Evolutionary conservation across 1,140 invertebrate species (phyloP), one percentile per base, ranked within the genome.

Genomic region (Drosophila triauraria): DNA sequence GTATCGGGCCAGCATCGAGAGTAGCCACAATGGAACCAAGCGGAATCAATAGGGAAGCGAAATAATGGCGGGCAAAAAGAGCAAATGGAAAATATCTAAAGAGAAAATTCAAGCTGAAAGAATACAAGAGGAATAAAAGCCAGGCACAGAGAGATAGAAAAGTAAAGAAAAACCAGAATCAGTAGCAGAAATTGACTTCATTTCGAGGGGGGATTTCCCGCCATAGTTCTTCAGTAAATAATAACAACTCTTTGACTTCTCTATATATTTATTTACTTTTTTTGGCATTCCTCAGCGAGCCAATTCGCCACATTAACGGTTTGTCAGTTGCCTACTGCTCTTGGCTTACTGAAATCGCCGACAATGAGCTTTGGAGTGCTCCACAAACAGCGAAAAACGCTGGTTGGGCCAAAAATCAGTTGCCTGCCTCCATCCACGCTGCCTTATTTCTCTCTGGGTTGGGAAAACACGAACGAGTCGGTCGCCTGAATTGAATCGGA

Each of bases 271-370:
- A 44, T 25, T 44, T 56, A n/a, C 40, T 53, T 46, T 48, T 63
- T 67, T 67, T 67, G 64, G 38, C 61, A 59, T 84, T 84, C n/a
- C 50, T 72, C 13, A 9, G 20, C 23, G 67, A 77, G 65, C 76
- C 77, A 84, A 85, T 85, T 85, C 60, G 82, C 68, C 74, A 86
- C 64, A 67, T 86, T 86, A 82, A 82, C 74, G 63, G 82, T 85
- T 54, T 68, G 67, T 46, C 63, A 40, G 62, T 25, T 50, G 43
- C 30, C 59, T 59, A 35, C 42, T 46, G 20, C 53, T 65, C 17
- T 35, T 47, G 54, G 68, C 50, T 71, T 57, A 70, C 68, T 57
- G 50, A 50, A 71, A 72, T 38, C 20, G 65, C 46, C 69, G 67
- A 72, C 69, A 72, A 72, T 72, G 67, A 40, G 69, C 67, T 71